Percentiles rank a stretch among this genome's conserved stretches.
Evolutionary conservation across 2,113 vertebrate genomes (phyloP).

Genomic region (Chaetura pelagica): DNA sequence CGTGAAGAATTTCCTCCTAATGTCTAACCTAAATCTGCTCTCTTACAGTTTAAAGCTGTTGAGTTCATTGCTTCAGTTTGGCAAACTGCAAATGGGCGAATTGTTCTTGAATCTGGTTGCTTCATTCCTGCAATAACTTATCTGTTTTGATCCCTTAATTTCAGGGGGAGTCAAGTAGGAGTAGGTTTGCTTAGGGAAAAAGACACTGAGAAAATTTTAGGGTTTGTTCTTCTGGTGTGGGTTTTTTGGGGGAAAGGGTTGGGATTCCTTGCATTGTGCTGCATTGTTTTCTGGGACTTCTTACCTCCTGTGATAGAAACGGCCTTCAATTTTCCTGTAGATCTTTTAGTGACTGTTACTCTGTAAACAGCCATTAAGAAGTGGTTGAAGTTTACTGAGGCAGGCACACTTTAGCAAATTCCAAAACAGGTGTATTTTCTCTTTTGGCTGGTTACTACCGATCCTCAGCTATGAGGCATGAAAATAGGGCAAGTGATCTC

Average conservation of each 20-base stretch:
- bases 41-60: no score
- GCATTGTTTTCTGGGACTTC: background rate
- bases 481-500: background rate
- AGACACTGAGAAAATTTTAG: background rate
- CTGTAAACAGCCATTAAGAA: slow-evolving; percentile 1
- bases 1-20: no score
- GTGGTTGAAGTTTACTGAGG: slow-evolving; percentile 1
- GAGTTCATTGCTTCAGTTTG: background rate
- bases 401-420: background rate
- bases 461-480: background rate
- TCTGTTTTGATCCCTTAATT: background rate
- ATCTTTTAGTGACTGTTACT: slow-evolving; percentile 1
- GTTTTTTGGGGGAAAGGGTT: no score
- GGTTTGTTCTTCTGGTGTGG: background rate
- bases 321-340: background rate
- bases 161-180: background rate
- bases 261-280: background rate
- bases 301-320: background rate
- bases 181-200: background rate
- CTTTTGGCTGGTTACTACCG: background rate
- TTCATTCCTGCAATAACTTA: background rate
- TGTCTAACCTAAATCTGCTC: no score
- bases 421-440: slow-evolving; percentile 28
- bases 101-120: background rate
- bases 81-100: background rate